Evolutionary conservation across 1,140 invertebrate genomes (phyloP), one percentile per base, ranked within the genome.

Genomic region (Bombus sylvicola): DNA sequence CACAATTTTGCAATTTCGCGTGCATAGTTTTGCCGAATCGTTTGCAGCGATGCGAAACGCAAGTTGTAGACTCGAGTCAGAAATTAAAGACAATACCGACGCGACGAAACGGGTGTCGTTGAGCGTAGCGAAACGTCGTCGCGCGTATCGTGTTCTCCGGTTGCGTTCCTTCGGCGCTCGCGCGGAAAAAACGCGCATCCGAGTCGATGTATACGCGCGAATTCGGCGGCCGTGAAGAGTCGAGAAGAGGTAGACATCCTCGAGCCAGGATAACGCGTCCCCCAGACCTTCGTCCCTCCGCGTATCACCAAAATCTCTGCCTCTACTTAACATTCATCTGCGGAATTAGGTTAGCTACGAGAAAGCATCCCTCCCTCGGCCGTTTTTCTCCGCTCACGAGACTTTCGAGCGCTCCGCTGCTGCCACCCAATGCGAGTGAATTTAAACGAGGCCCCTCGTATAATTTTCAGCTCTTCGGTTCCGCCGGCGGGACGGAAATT

Each of bases 281-380:
- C 41, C 43, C 84, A 22, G 18, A 18, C 18, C 1, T 53, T 22
- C 6, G 18, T 53, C 1, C 6, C 18, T 0, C 0, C 68, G 2
- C 88, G 86, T 91, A 92, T 92, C 91, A 90, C 88, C 90, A 91
- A 94, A 94, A 94, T 94, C 92, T 93, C 93, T 89, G 91, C 89
- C 91, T 91, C 90, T 89, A 91, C 90, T 93, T 92, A 91, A 89
- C 92, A 94, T 94, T 94, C 94, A 94, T 94, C 92, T 93, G 88
- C 75, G 72, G 92, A 94, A 94, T 94, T 94, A 92, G 93, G 93
- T 94, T 94, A 93, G 91, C 89, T 81, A 84, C 89, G 87, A 74
- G 85, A 89, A 78, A 39, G 37, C 75, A n/a, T 78, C 73, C 34
- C 86, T 89, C 90, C 89, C 84, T 76, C 84, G 83, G 86, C 84